Base-by-base conservation (phyloP, 2,888 invertebrate genomes). In the Panopea generosa region DNA sequence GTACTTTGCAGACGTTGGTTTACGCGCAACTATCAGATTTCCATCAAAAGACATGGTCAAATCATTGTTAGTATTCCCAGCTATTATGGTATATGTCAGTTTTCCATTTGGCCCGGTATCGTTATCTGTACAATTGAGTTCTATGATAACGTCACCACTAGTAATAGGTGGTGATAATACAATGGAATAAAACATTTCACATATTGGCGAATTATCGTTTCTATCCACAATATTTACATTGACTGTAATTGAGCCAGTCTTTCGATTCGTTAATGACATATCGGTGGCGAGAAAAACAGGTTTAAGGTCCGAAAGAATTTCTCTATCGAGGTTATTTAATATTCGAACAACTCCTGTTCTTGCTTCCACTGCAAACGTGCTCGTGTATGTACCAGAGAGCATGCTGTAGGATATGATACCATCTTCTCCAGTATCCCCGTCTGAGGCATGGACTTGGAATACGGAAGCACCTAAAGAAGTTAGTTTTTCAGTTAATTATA, bases 71-170 rank as follows among this genome's bases (percentile, higher is more conserved):
- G 72, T 82, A 52, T 84, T 83, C 24, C 84, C 86, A 24, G 68
- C 68, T 14, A 77, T 59, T 52, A 89, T 78, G 22, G 68, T 38
- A 59, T 87, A 89, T 0, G 62, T 62, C 1, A 89, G 66, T 18
- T 72, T 76, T 1, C 77, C 83, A 49, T 88, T 85, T 0, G 59
- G 47, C 4, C 82, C 87, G 1, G 40, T 27, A 50, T 89, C 89
- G 7, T 45, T 70, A 61, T 89, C 89, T 7, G 84, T 67, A 49
- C 78, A 79, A 16, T 59, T 61, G 16, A 79, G 29, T 11, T 33
- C 27, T 1, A 56, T 22, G n/a, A 79, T 60, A n/a, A 65, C 26
- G 40, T 76, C 71, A 7, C 73, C 75, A 38, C 79, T 75, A 24
- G 67, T n/a, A 7, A 73, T 63, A 7, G 79, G 73, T 14, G 77